Evolutionary conservation across 1,140 invertebrate species (phyloP), one percentile per base, ranked within the genome.

Genomic region (Hyphantria cunea): DNA sequence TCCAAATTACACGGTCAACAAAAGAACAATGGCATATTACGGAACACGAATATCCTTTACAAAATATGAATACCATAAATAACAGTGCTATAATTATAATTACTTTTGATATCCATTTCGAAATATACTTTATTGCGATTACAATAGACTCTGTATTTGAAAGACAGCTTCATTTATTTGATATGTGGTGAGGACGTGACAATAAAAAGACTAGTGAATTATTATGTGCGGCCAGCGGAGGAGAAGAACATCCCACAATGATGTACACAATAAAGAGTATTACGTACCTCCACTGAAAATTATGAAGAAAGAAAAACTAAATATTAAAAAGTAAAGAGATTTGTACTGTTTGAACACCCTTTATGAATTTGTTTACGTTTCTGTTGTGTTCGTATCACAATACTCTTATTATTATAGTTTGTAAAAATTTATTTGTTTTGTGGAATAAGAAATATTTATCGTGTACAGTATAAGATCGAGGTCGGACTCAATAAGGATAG

Each of bases 401-500:
- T n/a, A n/a, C n/a, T n/a, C n/a, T n/a, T n/a, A n/a, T n/a, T n/a
- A n/a, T n/a, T n/a, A n/a, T n/a, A n/a, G n/a, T n/a, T n/a, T n/a
- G n/a, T n/a, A n/a, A n/a, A n/a, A n/a, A n/a, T 33, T 52, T 33
- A 61, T 61, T 62, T 13, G 50, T 39, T 62, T 50, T 17, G 41
- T 10, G 14, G 42, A 39, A 62, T 62, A 47, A 10, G 0, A 9
- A 39, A 7, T n/a, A n/a, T 10, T 9, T 41, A 53, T 37, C 45
- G 44, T 61, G 25, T 50, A 60, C 32, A 31, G 33, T 39, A 12
- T 37, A 25, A 39, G 25, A 53, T 53, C 44, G 51, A 47, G 59
- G 59, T 53, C 59, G 59, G 14, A 3, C 11, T 25, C 48, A 33
- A 62, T 42, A 62, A 65, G 63, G 63, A 65, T 39, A 59, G 54